Evolutionary conservation across 92 coral and sea anemone species (phyloP), one percentile per base, ranked within the genome.

Genomic region (Zoanthus sociatus): DNA sequence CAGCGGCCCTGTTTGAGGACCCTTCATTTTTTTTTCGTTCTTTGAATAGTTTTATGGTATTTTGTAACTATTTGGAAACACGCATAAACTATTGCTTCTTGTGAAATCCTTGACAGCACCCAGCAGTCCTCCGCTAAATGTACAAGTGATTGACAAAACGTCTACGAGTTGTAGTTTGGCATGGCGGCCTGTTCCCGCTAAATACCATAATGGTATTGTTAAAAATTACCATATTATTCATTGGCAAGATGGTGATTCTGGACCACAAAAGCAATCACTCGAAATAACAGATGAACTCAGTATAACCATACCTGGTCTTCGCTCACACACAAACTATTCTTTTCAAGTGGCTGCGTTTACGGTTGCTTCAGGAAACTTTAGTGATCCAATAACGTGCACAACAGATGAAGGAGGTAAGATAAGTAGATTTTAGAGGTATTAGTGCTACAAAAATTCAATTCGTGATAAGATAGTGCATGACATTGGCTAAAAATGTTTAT

Each of bases 301-400:
- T n/a, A 30, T 56, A 63, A 79, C 46, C 11, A n/a, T 64, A 1
- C 14, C 18, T 3, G 73, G 73, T 47, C 84, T 79, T 45, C 73
- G 73, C 45, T 42, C 74, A 42, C 0, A 44, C n/a, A 79, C 84
- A 6, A 79, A 64, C 17, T 79, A 79, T 32, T 30, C 64, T 12
- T 4, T 79, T 1, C 64, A 79, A 31, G 73, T 79, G 10, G 84
- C 84, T 9, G 84, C 84, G 20, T 79, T 63, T 48, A 79, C 84
- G 15, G 60, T 79, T 37, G 74, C 84, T 26, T 21, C 0, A n/a
- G 84, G 84, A 63, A 18, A 11, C 6, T 45, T 63, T 7, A 79
- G 84, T 51, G 17, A 11, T 33, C 32, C 74, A 11, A 54, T 63
- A 21, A n/a, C 17, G 15, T 79, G 84, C 64, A 44, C 10, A 12